Evolutionary conservation across 2,113 vertebrate species (phyloP).

Genomic region (Epinephelus cyanopodus): DNA sequence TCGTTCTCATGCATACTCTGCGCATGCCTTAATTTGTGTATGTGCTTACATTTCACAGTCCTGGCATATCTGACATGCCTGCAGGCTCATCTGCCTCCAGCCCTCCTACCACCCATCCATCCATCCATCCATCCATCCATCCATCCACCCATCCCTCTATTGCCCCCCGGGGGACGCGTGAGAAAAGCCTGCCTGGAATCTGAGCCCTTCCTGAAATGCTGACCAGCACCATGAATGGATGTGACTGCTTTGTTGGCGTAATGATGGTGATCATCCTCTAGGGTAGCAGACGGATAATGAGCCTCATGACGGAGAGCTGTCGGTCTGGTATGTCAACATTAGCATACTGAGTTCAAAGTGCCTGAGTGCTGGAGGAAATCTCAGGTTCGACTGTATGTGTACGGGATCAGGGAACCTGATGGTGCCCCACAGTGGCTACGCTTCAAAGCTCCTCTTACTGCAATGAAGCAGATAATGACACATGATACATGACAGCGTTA

Average conservation of each 20-base stretch:
- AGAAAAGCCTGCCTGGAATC: constrained; percentile 71
- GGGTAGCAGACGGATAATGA: constrained; percentile 45
- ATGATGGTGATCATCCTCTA: constrained; percentile 46
- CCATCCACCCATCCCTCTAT: neutral
- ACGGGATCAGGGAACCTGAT: constrained; percentile 33
- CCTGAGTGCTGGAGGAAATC: constrained; percentile 45
- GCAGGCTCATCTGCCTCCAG: constrained; percentile 33
- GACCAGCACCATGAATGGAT: constrained; percentile 26
- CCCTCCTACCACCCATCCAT: constrained; percentile 1
- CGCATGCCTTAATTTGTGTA: constrained; percentile 24
- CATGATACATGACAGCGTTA: neutral
- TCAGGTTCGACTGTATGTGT: constrained; percentile 12
- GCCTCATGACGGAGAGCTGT: constrained; percentile 32
- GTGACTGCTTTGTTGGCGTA: constrained; percentile 32
- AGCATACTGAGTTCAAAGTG: constrained; percentile 61
- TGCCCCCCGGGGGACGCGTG: constrained; percentile 32
- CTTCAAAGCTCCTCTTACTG: constrained; percentile 21
- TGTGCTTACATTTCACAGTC: constrained; percentile 41
- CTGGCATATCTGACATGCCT: constrained; percentile 61
- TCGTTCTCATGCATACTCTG: constrained; percentile 24
- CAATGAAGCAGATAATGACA: neutral
- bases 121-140: constrained; percentile 3
- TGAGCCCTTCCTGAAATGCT: constrained; percentile 63
- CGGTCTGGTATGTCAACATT: constrained; percentile 56
- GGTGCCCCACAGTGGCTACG: constrained; percentile 50